These are phyloP conservation scores for Champsocephalus gunnari DNA, from an alignment of 2,797 vertebrate species.

Conservation along the genomic window DNA sequence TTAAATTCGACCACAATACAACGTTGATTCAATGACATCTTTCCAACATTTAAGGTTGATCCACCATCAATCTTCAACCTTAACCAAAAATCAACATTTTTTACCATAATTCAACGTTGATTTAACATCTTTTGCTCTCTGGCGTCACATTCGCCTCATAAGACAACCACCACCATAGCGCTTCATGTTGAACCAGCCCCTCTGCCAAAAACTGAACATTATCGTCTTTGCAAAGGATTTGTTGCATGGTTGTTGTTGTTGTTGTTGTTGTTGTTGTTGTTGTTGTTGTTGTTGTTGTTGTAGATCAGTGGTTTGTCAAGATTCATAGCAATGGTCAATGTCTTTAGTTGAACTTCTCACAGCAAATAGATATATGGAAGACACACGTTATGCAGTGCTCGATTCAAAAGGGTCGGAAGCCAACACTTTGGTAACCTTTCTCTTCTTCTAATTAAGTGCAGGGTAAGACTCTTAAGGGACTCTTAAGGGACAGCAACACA, in stretches of 20 bases:
- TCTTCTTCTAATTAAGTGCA: constrained; percentile 2
- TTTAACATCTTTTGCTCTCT: too few relatives aligned
- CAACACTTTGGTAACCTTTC: neutral
- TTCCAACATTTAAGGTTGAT: too few relatives aligned
- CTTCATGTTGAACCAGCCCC: neutral
- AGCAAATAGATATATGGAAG: neutral
- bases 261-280: too few relatives aligned
- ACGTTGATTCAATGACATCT: too few relatives aligned
- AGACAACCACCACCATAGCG: neutral
- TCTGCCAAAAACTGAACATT: neutral
- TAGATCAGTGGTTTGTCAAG: neutral
- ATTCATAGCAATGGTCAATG: neutral
- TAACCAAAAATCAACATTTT: too few relatives aligned
- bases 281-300: too few relatives aligned
- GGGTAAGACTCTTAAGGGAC: neutral
- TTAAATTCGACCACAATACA: too few relatives aligned
- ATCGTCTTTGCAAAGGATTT: neutral
- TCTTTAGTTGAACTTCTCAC: neutral
- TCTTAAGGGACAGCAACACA: neutral
- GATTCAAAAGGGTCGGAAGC: constrained; percentile 10
- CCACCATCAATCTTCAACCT: too few relatives aligned
- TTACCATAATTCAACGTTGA: too few relatives aligned
- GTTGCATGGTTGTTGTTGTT: neutral
- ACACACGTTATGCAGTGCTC: neutral
- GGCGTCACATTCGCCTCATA: neutral